Percentiles rank a stretch among this genome's conserved stretches.
These are phyloP conservation scores for Masnerella sp. DNA, from an alignment of 2,888 invertebrate genomes.

Conservation along the genomic window DNA sequence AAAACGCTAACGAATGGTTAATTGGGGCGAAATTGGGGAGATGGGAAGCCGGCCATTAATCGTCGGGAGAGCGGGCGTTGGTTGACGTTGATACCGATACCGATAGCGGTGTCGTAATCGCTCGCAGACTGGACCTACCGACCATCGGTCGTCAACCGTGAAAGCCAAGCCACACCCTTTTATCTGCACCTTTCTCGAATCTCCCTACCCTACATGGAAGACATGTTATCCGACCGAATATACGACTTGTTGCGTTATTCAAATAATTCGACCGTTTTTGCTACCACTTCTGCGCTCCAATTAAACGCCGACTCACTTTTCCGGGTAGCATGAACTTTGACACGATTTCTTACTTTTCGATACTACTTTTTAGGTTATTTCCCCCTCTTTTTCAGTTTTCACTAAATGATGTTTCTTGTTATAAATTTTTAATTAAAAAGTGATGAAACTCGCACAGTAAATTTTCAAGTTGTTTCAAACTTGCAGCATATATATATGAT, in stretches of 20 bases:
- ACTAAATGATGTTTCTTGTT: too few relatives aligned
- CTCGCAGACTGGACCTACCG: conserved; percentile 64
- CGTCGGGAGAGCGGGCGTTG: conserved; percentile 43
- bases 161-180: conserved; percentile 65
- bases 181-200: conserved; percentile 66
- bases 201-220: conserved; percentile 50
- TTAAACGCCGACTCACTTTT: too few relatives aligned
- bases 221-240: conserved; percentile 32
- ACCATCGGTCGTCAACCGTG: conserved; percentile 66
- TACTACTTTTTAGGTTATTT: too few relatives aligned
- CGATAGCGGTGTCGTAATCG: conserved; percentile 63
- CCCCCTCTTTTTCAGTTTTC: too few relatives aligned
- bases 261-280: conserved; percentile 40
- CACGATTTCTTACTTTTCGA: too few relatives aligned
- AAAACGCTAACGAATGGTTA: conserved; percentile 31
- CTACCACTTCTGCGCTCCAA: too few relatives aligned
- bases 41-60: conserved; percentile 26
- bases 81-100: conserved; percentile 48
- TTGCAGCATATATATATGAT: too few relatives aligned
- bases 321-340: too few relatives aligned
- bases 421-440: too few relatives aligned
- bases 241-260: conserved; percentile 53
- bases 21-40: conserved; percentile 29
- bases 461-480: too few relatives aligned
- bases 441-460: too few relatives aligned